Base-by-base conservation (phyloP, 2,888 invertebrate genomes). In the Drosophila pegasa region DNA sequence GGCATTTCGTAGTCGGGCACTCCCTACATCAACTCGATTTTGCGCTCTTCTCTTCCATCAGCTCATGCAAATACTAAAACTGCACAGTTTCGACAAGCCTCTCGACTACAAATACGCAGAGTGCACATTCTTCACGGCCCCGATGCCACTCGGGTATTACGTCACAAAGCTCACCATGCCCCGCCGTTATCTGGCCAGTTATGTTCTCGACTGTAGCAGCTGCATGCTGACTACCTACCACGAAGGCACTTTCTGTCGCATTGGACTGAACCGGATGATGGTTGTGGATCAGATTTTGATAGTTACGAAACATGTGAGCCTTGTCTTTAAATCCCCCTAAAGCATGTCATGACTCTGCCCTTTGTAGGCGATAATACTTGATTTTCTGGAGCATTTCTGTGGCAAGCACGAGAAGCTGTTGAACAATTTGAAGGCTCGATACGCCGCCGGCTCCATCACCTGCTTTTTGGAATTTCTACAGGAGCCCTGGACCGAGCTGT, bases 201-300 rank as follows among this genome's bases (percentile, higher is more conserved):
- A 75, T 29, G 18, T 85, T 5, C 12, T 66, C 9, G 58, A 67
- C 27, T 77, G 71, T 2, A 43, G 18, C 7, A 48, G 31, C 0
- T 69, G 66, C 18, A 38, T 55, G 0, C 8, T 90, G 58, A 74
- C 66, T 7, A 90, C 88, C 2, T 84, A 88, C 41, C 12, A 64
- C 4, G 20, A 85, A 0, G 51, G 77, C 0, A 90, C 87, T 4
- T 91, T 90, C 52, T 86, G 80, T 33, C 87, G 91, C 0, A 70
- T 91, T 3, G 67, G 68, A 3, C 51, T 91, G 3, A 78, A 84
- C 6, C 54, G 51, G 2, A 78, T 67, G n/a, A 77, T 76, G 31
- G 56, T 90, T 12, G 80, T 92, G 1, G 79, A 85, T 16, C 91
- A 92, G 71, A 89, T 92, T 12, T 81, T 85, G 5, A 74, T 89